Conservation (phyloP, 2,888 invertebrate genomes). For the Drosophila ezoana region DNA sequence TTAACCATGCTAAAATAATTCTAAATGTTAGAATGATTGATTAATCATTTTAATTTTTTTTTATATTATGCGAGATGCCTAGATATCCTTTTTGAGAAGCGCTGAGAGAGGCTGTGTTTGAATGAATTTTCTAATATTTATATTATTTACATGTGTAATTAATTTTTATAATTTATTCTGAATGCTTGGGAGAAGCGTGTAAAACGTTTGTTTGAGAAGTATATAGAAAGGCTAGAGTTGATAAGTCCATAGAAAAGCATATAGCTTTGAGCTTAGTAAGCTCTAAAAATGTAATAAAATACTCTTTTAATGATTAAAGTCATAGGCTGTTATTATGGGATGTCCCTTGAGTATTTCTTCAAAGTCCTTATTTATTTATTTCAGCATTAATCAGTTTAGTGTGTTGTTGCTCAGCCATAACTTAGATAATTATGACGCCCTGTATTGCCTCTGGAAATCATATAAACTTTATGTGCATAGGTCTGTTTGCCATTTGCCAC, state of each 20-base stretch:
- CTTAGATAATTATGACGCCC: neutral
- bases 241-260: no score
- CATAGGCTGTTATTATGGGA: no score
- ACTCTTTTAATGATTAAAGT: neutral
- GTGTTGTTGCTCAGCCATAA: neutral
- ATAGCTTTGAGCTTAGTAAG: no score
- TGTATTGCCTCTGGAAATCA: constrained; percentile 3
- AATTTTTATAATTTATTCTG: no score
- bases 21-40: no score
- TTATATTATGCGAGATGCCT: neutral
- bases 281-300: neutral
- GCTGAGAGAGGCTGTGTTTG: neutral
- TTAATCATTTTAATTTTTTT: neutral
- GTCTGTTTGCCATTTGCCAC: constrained; percentile 37
- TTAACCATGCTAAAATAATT: no score
- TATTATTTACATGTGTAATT: no score
- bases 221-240: no score
- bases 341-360: neutral
- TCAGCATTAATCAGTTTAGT: neutral
- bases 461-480: constrained; percentile 21
- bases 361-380: neutral
- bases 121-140: neutral
- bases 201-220: no score
- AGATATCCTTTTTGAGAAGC: neutral
- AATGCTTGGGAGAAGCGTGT: no score